phyloP scores from a whole-genome alignment of 2,113 vertebrate species.

The Ariopsis seemanni region DNA sequence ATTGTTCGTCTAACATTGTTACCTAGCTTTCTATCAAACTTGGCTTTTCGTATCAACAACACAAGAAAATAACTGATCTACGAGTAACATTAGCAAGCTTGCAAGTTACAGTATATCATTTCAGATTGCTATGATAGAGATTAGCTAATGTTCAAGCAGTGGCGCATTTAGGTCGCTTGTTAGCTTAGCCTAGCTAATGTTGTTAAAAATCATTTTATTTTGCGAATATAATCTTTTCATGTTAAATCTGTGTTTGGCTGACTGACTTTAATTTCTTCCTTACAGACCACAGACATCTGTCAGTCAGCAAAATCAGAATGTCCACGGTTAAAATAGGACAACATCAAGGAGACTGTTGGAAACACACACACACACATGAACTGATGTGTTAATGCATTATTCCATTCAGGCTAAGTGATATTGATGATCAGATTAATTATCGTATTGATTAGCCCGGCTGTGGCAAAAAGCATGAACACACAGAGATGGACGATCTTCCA shows the following conservation, averaged over 20 bases:
- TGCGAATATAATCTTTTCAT: background rate
- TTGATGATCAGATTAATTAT: conserved; percentile 22
- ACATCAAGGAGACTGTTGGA: background rate
- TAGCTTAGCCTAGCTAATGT: background rate
- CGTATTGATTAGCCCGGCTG: background rate
- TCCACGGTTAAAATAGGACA: background rate
- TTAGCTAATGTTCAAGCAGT: background rate
- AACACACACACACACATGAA: background rate
- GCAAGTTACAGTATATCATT: background rate
- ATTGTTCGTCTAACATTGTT: background rate
- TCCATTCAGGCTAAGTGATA: conserved; percentile 3
- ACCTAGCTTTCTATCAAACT: background rate
- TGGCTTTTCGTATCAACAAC: background rate
- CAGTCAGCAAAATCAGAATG: background rate
- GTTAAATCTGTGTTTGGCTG: too few species aligned
- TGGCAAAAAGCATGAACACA: background rate
- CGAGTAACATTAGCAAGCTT: background rate
- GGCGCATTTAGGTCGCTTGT: background rate
- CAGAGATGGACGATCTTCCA: conserved; percentile 2
- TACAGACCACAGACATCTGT: background rate
- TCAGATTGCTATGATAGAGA: background rate
- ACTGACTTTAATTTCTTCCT: background rate
- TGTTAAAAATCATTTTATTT: background rate
- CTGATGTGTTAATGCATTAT: conserved; percentile 17
- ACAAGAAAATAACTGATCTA: too few species aligned